Conservation (phyloP, 2,113 vertebrate genomes). For the Nymphicus hollandicus region DNA sequence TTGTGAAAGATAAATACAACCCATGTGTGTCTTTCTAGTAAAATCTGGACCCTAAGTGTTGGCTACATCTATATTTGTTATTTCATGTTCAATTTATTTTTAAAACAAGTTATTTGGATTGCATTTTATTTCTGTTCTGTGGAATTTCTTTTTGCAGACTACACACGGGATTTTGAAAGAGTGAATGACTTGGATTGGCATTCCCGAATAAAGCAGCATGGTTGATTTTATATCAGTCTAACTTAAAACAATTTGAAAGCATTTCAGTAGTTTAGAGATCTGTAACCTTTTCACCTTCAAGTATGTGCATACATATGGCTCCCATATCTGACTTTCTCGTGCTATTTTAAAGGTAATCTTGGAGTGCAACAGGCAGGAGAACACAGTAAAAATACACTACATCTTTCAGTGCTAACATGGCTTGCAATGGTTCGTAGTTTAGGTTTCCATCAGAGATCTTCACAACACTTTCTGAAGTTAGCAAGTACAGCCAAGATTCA, state of each 20-base stretch:
- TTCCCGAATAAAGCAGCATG: not conserved
- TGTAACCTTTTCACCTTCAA: not conserved
- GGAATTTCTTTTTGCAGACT: constrained; percentile 19
- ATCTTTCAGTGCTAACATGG: not conserved
- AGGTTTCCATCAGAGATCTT: not conserved
- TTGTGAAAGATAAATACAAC: constrained; percentile 55
- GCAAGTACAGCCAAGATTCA: not conserved
- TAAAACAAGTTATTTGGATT: constrained; percentile 40
- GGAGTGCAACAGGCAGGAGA: not conserved
- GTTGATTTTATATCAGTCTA: not conserved
- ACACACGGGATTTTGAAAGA: not conserved
- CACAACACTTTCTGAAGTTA: not conserved
- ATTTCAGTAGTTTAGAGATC: not conserved
- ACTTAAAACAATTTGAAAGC: not conserved
- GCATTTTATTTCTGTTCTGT: constrained; percentile 18
- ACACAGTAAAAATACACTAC: not conserved
- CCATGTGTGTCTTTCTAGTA: constrained; percentile 56
- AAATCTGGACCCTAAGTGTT: constrained; percentile 22
- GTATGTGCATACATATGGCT: not conserved
- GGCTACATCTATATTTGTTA: constrained; percentile 53
- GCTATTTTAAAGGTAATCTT: not conserved
- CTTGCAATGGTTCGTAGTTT: not conserved
- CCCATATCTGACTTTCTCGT: not conserved
- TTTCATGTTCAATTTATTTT: constrained; percentile 61
- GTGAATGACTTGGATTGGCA: not conserved